Base-by-base conservation (phyloP, 2,797 vertebrate species). In the Schizothorax lantsangensis region DNA sequence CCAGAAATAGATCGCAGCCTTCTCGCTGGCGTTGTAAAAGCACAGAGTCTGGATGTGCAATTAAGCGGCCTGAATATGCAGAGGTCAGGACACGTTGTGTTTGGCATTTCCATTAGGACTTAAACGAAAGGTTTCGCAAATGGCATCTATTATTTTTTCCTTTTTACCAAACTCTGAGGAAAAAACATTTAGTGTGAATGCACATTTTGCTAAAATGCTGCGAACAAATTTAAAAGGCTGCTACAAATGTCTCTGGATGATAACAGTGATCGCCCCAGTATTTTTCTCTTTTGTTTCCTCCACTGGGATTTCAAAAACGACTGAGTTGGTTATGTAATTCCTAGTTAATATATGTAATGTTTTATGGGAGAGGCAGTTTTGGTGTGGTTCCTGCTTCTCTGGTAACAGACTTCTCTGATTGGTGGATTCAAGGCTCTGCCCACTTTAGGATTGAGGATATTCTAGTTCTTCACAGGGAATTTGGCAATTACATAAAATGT, bases 31-130 rank as follows among this genome's bases (percentile, higher is more conserved):
- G 9, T 89, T 91, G 89, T 89, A 90, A 90, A 91, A 92, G 89
- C 86, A 91, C 83, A 86, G 88, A 88, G 89, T 57, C 90, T 85
- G 90, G 90, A 91, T 86, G 83, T 84, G 88, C 89, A 90, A 89
- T 91, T 90, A 89, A 88, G 59, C 43, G 72, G 83, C 79, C 85
- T 36, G 85, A 85, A 83, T 86, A 88, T 86, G 85, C 79, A 83
- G 84, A 81, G 90, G 90, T 90, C 80, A 73, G 79, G 62, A 79
- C 84, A 84, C 64, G 23, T 52, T 43, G 83, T 85, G 86, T 80
- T 87, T 89, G 88, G 49, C 83, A 79, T 89, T 87, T 89, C 85
- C 90, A 91, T 92, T 90, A 90, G 87, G 74, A 83, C 85, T 82
- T 57, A 78, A 86, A 81, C 45, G 72, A 66, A 23, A 49, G 85